phyloP scores from a whole-genome alignment of 2,888 invertebrate species.

The Oscheius sp. region DNA sequence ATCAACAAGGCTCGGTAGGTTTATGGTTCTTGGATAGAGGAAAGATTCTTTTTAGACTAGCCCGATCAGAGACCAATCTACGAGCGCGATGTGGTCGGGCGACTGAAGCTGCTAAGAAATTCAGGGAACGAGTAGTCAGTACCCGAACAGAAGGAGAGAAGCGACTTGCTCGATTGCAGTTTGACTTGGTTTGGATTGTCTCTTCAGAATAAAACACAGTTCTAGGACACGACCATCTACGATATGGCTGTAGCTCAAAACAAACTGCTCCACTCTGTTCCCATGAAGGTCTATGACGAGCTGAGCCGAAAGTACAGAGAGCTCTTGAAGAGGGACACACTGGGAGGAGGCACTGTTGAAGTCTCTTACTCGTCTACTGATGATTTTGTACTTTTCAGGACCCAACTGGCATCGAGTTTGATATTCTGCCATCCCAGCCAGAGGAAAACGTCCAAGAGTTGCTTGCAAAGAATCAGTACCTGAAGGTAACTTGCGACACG shows the following conservation, averaged over 20 bases:
- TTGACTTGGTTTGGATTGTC: conserved; percentile 30
- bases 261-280: conserved; percentile 60
- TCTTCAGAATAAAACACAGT: not conserved
- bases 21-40: not conserved
- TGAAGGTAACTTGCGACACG: conserved; percentile 37
- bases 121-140: conserved; percentile 15
- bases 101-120: conserved; percentile 16
- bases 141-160: conserved; percentile 8
- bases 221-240: conserved; percentile 54
- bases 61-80: conserved; percentile 38
- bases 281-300: conserved; percentile 56
- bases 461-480: conserved; percentile 42
- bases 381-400: conserved; percentile 9
- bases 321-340: conserved; percentile 43
- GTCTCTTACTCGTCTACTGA: not conserved
- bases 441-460: conserved; percentile 37
- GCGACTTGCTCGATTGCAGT: conserved; percentile 35
- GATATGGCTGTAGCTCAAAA: conserved; percentile 67
- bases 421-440: not conserved
- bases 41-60: conserved; percentile 34
- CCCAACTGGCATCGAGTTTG: conserved; percentile 16
- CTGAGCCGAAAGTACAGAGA: conserved; percentile 53
- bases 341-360: conserved; percentile 34
- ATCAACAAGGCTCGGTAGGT: conserved; percentile 45
- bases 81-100: conserved; percentile 5